Base-by-base conservation (phyloP, 2,113 vertebrate species). In the Thalassoma bifasciatum region DNA sequence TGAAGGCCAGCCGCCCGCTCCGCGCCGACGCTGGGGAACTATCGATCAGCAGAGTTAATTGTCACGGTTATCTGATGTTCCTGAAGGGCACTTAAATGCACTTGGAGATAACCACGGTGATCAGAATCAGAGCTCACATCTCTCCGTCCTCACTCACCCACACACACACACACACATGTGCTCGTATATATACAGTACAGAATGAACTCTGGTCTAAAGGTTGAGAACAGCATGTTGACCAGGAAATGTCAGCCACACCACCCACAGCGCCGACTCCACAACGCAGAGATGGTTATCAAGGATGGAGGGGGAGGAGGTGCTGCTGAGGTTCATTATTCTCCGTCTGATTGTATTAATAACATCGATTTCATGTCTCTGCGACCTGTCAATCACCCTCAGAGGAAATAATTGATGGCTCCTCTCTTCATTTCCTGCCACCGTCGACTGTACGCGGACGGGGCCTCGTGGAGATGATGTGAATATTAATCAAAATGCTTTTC, bases 31-130 rank as follows among this genome's bases (percentile, higher is more conserved):
- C 24, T 19, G 1, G 11, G 26, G 16, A 51, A 21, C 59, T 14
- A 79, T 71, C 10, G 66, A 79, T 62, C 26, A 9, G 12, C 1
- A 8, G 23, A 65, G 30, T 59, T 73, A 72, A 84, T 77, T 72
- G 63, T 77, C n/a, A 9, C 7, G 17, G 68, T 73, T 81, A 84
- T 75, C 77, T 75, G 74, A 78, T 79, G 74, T 47, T 75, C 66
- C 70, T 78, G 74, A 72, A 67, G 77, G 57, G 67, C 67, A 34
- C 57, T 46, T 58, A 26, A 63, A 37, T 26, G 10, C 5, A 68
- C 65, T 72, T 51, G 11, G 40, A 61, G 77, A 77, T 83, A 73
- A 79, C 21, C 38, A 40, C 5, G 3, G 13, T 13, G 57, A 60
- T 79, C 51, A 68, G 16, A 74, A 69, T 69, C 67, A 50, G 10